Evolutionary conservation across 1,140 invertebrate species (phyloP), one percentile per base, ranked within the genome.

Genomic region (Drosophila nannoptera): DNA sequence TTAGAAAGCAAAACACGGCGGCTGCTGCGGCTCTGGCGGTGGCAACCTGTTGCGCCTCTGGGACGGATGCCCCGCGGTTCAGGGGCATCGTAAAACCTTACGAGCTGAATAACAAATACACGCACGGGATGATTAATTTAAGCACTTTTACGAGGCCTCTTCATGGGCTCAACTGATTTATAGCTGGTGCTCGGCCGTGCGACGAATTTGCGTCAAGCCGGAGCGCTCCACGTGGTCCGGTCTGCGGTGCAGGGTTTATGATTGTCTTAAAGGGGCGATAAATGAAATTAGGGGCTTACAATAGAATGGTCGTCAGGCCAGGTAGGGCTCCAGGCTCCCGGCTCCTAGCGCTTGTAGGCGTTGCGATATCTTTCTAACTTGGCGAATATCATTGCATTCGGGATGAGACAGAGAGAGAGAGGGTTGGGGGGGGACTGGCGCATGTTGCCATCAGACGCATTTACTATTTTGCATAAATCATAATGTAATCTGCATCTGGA

Each of bases 391-490:
- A 46, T 2, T 46, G 29, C 49, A 50, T 52, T 35, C 49, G 46
- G 46, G 9, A 11, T 14, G 38, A n/a, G 22, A 12, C 2, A 11
- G 12, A 2, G 4, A 42, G 38, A n/a, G 36, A 14, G n/a, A 22
- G 54, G 50, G 33, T 42, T 52, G 54, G 22, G 29, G 14, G 52
- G 66, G 54, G 75, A 61, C 67, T 69, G 77, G 78, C 78, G 70
- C 87, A 84, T 88, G 87, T 88, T 88, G 77, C 87, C 83, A 82
- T 88, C 87, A 88, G 78, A 84, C 74, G 78, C 69, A 84, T 88
- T 88, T 84, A 87, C 87, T 88, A 88, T 88, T 88, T 84, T 88
- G 87, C 87, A 88, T 88, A 88, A 88, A 88, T 88, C 87, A 88
- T 88, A 88, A 87, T 88, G 87, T 88, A 88, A 88, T 88, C 87